Evolutionary conservation across 2,113 vertebrate species (phyloP).

Genomic region (Prinia subflava): DNA sequence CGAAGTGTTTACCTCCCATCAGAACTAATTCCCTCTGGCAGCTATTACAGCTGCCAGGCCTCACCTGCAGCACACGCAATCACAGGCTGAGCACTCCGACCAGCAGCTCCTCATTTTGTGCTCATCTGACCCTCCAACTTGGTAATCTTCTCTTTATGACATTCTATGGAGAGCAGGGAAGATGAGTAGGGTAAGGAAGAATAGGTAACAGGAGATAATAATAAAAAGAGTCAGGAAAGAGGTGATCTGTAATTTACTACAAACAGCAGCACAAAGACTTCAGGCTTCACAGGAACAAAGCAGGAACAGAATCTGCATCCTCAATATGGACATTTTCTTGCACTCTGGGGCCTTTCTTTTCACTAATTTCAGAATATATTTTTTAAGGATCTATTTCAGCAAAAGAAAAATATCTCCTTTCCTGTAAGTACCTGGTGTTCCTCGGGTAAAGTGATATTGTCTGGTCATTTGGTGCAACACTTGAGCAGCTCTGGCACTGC

Average conservation of each 20-base stretch:
- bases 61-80: not conserved
- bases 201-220: not conserved
- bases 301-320: not conserved
- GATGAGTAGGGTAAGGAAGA: not conserved
- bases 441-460: not conserved
- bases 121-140: not conserved
- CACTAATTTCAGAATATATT: not conserved
- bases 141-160: conserved; percentile 16
- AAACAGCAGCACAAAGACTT: not conserved
- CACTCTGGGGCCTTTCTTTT: not conserved
- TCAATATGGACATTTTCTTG: not conserved
- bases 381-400: not conserved
- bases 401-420: not conserved
- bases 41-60: not conserved
- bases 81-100: not conserved
- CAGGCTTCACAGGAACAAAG: not conserved
- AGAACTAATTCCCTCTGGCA: not conserved
- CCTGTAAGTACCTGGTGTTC: not conserved
- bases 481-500: not conserved
- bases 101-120: not conserved
- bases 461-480: not conserved
- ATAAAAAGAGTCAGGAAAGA: not conserved
- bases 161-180: not conserved
- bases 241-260: not conserved
- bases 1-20: not conserved